Evolutionary conservation across 2,113 vertebrate species (phyloP).

Genomic region (Phylloscopus trochilus): DNA sequence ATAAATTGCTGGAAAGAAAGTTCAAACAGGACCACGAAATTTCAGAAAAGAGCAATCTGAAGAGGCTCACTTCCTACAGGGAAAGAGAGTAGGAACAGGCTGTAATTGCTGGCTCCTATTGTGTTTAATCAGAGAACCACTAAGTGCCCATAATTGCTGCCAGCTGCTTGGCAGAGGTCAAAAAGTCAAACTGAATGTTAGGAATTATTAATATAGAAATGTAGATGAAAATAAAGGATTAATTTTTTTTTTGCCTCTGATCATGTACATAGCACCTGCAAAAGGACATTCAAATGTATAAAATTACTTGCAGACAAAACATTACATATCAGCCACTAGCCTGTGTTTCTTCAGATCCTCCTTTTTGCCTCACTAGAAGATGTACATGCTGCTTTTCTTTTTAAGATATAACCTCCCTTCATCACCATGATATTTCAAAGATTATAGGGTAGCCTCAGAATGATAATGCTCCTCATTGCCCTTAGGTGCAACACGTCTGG

Average conservation of each 20-base stretch:
- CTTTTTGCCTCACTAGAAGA: background rate
- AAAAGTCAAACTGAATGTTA: background rate
- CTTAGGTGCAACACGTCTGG: background rate
- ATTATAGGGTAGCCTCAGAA: background rate
- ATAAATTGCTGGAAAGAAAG: background rate
- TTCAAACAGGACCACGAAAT: background rate
- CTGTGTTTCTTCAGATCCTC: background rate
- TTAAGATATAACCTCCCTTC: background rate
- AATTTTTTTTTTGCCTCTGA: background rate
- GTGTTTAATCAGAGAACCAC: background rate
- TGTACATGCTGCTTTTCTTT: background rate
- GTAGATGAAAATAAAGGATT: background rate
- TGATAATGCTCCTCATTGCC: background rate
- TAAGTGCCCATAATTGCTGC: background rate
- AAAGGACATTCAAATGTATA: background rate
- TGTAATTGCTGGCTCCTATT: background rate
- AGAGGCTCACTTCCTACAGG: background rate
- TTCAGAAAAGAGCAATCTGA: background rate
- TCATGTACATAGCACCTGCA: background rate
- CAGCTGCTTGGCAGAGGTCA: background rate
- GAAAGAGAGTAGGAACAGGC: background rate
- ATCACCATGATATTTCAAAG: background rate
- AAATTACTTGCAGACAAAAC: background rate
- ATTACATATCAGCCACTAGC: background rate
- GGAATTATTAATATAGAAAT: background rate